Evolutionary conservation across 64 coral and sea anemone species (phyloP).

Genomic region (Stichodactyla helianthus): DNA sequence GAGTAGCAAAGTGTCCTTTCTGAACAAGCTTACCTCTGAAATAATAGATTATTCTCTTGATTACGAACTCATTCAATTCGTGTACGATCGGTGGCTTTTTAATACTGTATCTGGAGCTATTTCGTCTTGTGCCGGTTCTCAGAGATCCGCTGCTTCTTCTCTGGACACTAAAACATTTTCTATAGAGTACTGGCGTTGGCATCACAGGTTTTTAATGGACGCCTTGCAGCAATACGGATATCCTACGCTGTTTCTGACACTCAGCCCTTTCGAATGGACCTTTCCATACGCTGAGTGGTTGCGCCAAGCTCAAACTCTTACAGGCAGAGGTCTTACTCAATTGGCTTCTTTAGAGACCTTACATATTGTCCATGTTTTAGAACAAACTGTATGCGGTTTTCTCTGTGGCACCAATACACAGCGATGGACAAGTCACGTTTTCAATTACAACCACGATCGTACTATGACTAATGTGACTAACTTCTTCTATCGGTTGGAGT

Average conservation of each 20-base stretch:
- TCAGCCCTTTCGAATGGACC: constrained; percentile 21
- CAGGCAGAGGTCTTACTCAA: constrained; percentile 1
- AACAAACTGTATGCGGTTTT: constrained; percentile 39
- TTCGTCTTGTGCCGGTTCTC: too few species aligned
- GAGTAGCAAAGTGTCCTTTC: constrained; percentile 33
- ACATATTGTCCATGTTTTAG: constrained; percentile 38
- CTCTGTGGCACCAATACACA: constrained; percentile 39
- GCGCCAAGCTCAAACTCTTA: not conserved
- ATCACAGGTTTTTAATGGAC: constrained; percentile 29
- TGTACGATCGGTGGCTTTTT: constrained; percentile 57
- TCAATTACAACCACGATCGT: not conserved
- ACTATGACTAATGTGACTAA: not conserved
- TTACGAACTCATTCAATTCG: constrained; percentile 45
- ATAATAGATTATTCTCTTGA: constrained; percentile 32
- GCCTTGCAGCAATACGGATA: not conserved
- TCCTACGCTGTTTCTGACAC: not conserved
- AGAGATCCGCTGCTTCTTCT: too few species aligned
- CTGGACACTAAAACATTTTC: too few species aligned
- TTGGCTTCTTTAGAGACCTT: constrained; percentile 7
- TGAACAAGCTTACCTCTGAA: not conserved
- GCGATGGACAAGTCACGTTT: constrained; percentile 28
- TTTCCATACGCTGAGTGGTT: not conserved
- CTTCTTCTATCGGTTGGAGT: constrained; percentile 53
- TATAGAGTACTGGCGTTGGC: too few species aligned
- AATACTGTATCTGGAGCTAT: constrained; percentile 37